Base-by-base conservation (phyloP, 2,888 invertebrate species). In the Octonoba sinensis region DNA sequence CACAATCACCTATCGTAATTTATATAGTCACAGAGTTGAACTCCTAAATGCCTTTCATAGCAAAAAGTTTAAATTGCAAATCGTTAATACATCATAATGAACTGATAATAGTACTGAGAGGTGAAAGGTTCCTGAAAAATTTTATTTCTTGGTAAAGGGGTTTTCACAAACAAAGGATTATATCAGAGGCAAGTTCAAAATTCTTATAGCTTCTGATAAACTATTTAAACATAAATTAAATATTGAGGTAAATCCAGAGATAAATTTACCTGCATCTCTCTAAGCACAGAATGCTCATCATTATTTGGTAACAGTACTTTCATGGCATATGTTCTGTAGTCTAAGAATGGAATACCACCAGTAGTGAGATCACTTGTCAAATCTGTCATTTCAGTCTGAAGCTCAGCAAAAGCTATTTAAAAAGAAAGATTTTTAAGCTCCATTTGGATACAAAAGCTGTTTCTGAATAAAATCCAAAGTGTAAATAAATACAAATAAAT, bases 361-460 rank as follows among this genome's bases (percentile, higher is more conserved):
- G 93, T 93, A 56, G 96, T 96, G 82, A 97, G 91, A 89, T 98
- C 97, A 83, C 95, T 94, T 3, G 97, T 97, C 85, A 98, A 90
- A 90, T 97, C 97, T 64, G 97, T 97, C 95, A 97, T 97, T 91
- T 97, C 97, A 18, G 97, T 97, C 90, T 97, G 97, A 84, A 97
- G 90, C 89, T 97, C 97, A 57, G 97, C 96, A 91, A 99, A 98
- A 1, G 97, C 98, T 88, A 24, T 36, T 36, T 11, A 12, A 57
- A 46, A n/a, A 22, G 24, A 46, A 95, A 83, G 75, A 70, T 46
- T 36, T 13, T 2, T 18, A 74, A 69, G 13, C 15, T 15, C 62
- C 49, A 47, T n/a, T 16, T 36, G 11, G 27, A 65, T 36, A n/a
- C 36, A 27, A 16, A 49, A 20, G 13, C 56, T 47, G 18, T 20